phyloP scores from a whole-genome alignment of 2,888 invertebrate species.

The Encarsia formosa region DNA sequence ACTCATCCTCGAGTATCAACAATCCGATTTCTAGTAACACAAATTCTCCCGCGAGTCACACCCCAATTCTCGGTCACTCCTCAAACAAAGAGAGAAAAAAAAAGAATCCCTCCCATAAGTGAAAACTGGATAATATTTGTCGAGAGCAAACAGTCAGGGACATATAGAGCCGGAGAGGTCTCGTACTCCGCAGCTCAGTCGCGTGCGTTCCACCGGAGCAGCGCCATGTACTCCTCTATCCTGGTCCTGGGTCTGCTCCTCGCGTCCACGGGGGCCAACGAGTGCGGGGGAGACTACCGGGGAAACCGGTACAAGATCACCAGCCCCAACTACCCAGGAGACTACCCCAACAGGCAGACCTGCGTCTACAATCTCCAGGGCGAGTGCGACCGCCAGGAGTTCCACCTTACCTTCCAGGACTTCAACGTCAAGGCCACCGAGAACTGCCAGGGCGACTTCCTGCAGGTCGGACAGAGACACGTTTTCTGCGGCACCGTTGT shows the following conservation, averaged over 20 bases:
- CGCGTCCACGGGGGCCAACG: background rate
- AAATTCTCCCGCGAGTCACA: too few relatives aligned
- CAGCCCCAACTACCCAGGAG: constrained; percentile 56
- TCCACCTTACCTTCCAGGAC: constrained; percentile 57
- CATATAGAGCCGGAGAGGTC: too few relatives aligned
- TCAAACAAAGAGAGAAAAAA: too few relatives aligned
- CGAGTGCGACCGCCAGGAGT: constrained; percentile 50
- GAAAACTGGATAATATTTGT: too few relatives aligned
- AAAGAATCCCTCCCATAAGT: too few relatives aligned
- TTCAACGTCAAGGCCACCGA: constrained; percentile 54
- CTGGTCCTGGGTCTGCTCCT: background rate
- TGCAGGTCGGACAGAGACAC: constrained; percentile 53
- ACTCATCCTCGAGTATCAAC: too few relatives aligned
- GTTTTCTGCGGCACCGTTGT: constrained; percentile 54
- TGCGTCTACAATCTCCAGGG: constrained; percentile 56
- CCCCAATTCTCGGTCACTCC: too few relatives aligned
- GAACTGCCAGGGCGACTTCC: constrained; percentile 54
- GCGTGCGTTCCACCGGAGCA: too few relatives aligned
- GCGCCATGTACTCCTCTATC: too few relatives aligned
- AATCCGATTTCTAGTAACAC: too few relatives aligned
- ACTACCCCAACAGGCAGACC: constrained; percentile 49
- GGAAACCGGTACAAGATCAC: constrained; percentile 53
- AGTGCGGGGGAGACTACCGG: constrained; percentile 51
- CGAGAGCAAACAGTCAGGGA: too few relatives aligned
- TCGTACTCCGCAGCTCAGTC: too few relatives aligned